A percentile compares a stretch with the other conserved stretches of the same genome.
Evolutionary conservation across 2,888 invertebrate species (phyloP).

Genomic region (Mesorhabditis sp.): DNA sequence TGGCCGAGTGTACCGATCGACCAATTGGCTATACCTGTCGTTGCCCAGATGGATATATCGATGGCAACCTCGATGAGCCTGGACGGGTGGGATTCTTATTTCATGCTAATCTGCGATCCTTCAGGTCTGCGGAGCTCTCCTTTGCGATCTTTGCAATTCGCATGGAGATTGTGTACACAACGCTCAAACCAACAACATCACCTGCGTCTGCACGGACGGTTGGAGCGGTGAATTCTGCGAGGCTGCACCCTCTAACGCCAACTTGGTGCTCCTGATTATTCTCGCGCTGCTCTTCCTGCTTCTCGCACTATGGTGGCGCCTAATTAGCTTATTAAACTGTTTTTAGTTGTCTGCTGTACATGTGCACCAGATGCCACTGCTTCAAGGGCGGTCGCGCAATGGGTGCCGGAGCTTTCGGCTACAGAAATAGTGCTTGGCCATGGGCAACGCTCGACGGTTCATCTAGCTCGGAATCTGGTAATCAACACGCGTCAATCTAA

Average conservation of each 20-base stretch:
- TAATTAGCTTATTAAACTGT: slow-evolving; percentile 23
- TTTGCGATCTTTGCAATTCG: slow-evolving; percentile 53
- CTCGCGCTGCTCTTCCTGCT: slow-evolving; percentile 56
- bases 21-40: slow-evolving; percentile 53
- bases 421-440: slow-evolving; percentile 44
- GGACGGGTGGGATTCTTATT: slow-evolving; percentile 10
- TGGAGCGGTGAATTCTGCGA: slow-evolving; percentile 52
- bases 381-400: slow-evolving; percentile 35
- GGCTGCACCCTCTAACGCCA: slow-evolving; percentile 49
- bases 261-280: slow-evolving; percentile 48
- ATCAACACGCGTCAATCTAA: slow-evolving; percentile 43
- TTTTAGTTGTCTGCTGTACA: slow-evolving; percentile 47
- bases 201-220: slow-evolving; percentile 54
- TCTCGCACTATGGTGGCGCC: slow-evolving; percentile 39
- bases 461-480: slow-evolving; percentile 48
- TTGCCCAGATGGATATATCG: slow-evolving; percentile 55
- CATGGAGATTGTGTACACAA: slow-evolving; percentile 54
- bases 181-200: slow-evolving; percentile 52
- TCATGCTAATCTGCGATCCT: slow-evolving; percentile 37
- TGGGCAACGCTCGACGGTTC: slow-evolving; percentile 56
- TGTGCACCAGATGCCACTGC: slow-evolving; percentile 56
- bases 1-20: slow-evolving; percentile 55
- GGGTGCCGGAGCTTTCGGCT: slow-evolving; percentile 27
- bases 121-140: slow-evolving; percentile 49
- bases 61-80: slow-evolving; percentile 20